A percentile compares a stretch with the other conserved stretches of the same genome.
Evolutionary conservation across 2,888 invertebrate genomes (phyloP).

Genomic region (Caenorhabditis uteleia): DNA sequence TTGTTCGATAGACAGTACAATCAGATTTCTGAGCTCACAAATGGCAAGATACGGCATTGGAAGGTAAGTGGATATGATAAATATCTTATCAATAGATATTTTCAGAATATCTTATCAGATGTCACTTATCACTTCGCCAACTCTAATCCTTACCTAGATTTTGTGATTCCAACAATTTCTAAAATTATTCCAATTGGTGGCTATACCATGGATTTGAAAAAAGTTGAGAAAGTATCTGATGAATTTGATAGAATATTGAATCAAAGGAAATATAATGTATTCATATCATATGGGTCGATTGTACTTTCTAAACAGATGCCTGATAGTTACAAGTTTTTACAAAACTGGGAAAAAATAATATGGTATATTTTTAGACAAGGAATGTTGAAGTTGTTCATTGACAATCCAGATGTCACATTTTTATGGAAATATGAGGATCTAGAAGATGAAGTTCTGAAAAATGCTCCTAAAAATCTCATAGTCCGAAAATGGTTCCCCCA

Average conservation of each 20-base stretch:
- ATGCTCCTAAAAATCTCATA: conserved; percentile 14
- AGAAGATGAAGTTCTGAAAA: conserved; percentile 12
- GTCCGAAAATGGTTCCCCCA: conserved; percentile 27
- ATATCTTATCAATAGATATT: neutral
- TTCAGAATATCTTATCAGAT: conserved; percentile 19
- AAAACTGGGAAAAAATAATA: neutral
- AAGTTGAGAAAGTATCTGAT: neutral
- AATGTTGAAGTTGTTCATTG: conserved; percentile 19
- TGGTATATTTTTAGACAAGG: conserved; percentile 1
- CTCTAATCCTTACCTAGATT: conserved; percentile 38
- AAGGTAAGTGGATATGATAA: neutral
- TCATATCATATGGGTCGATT: conserved; percentile 31
- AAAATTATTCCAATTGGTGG: conserved; percentile 39
- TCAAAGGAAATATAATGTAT: conserved; percentile 8
- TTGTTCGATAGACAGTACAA: conserved; percentile 19
- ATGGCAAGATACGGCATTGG: conserved; percentile 25
- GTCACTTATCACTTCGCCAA: conserved; percentile 36
- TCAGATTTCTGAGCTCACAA: conserved; percentile 3
- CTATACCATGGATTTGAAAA: neutral
- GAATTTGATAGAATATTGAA: conserved; percentile 11
- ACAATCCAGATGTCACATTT: conserved; percentile 20
- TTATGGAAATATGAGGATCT: conserved; percentile 32
- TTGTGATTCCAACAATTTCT: conserved; percentile 27
- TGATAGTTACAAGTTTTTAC: conserved; percentile 5
- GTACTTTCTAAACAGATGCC: conserved; percentile 18